Percentiles rank a stretch among this genome's conserved stretches.
Conservation (phyloP, 1,140 invertebrate genomes). For the Elymnias hypermnestra region DNA sequence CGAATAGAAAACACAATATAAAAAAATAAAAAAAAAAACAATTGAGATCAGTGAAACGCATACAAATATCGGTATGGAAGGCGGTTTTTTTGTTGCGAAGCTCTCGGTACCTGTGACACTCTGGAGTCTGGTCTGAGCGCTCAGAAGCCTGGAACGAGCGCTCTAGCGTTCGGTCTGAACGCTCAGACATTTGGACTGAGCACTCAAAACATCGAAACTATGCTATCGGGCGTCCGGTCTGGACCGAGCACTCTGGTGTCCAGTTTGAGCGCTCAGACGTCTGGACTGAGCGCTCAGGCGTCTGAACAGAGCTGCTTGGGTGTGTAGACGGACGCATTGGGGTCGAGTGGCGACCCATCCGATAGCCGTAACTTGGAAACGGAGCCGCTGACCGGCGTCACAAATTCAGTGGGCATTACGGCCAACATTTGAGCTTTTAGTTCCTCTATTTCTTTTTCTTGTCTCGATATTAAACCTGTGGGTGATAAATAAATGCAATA, state of each 20-base stretch:
- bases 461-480: conserved; percentile 84
- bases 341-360: conserved; percentile 81
- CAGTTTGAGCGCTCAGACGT: conserved; percentile 1
- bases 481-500: too few species aligned
- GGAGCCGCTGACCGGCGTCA: conserved; percentile 52
- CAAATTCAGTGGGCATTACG: conserved; percentile 87
- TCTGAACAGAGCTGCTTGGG: conserved; percentile 80
- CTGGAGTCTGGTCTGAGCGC: neutral
- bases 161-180: too few species aligned
- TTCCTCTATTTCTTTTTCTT: conserved; percentile 94
- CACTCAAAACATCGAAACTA: too few species aligned
- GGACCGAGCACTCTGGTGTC: too few species aligned
- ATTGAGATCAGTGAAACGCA: conserved; percentile 57
- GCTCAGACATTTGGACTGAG: conserved; percentile 53
- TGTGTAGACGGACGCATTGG: conserved; percentile 94
- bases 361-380: conserved; percentile 79
- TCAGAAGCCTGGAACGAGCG: too few species aligned
- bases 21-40: conserved; percentile 29
- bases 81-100: neutral
- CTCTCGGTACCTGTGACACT: neutral
- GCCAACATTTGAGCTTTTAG: conserved; percentile 95
- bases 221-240: too few species aligned
- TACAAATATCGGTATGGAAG: conserved; percentile 40
- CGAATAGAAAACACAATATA: conserved; percentile 23
- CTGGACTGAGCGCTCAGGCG: conserved; percentile 28